phyloP scores from a whole-genome alignment of 1,140 invertebrate genomes.

The Eupeodes corollae region DNA sequence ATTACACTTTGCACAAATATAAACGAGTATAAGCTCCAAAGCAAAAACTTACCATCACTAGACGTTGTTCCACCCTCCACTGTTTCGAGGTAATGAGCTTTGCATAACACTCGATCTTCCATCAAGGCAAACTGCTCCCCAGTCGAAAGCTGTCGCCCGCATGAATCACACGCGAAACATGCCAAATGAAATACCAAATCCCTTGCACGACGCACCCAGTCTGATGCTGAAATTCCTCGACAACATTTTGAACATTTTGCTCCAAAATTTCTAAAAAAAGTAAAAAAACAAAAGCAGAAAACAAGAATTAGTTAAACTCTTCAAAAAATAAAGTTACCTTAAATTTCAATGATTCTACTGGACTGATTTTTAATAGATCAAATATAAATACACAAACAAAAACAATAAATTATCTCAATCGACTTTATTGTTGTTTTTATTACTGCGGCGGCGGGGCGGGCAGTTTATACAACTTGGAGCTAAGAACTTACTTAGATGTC shows the following conservation, averaged over 20 bases:
- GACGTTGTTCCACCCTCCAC: conserved; percentile 82
- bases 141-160: conserved; percentile 90
- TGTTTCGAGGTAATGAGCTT: conserved; percentile 89
- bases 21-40: too few relatives aligned
- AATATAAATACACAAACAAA: too few relatives aligned
- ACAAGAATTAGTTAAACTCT: conserved; percentile 11
- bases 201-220: conserved; percentile 92
- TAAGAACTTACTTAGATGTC: too few relatives aligned
- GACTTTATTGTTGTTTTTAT: too few relatives aligned
- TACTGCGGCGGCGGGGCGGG: too few relatives aligned
- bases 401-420: too few relatives aligned
- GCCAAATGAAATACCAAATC: conserved; percentile 95
- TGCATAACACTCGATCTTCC: conserved; percentile 85
- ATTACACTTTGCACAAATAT: too few relatives aligned
- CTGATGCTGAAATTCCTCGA: conserved; percentile 79
- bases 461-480: too few relatives aligned
- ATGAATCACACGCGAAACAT: conserved; percentile 96
- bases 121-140: conserved; percentile 96
- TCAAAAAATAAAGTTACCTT: neutral
- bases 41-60: conserved; percentile 57
- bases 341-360: neutral
- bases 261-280: conserved; percentile 77
- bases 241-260: conserved; percentile 93
- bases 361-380: neutral
- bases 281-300: conserved; percentile 11